Evolutionary conservation across 1,140 invertebrate species (phyloP), one percentile per base, ranked within the genome.

Genomic region (Mizuhopecten yessoensis): DNA sequence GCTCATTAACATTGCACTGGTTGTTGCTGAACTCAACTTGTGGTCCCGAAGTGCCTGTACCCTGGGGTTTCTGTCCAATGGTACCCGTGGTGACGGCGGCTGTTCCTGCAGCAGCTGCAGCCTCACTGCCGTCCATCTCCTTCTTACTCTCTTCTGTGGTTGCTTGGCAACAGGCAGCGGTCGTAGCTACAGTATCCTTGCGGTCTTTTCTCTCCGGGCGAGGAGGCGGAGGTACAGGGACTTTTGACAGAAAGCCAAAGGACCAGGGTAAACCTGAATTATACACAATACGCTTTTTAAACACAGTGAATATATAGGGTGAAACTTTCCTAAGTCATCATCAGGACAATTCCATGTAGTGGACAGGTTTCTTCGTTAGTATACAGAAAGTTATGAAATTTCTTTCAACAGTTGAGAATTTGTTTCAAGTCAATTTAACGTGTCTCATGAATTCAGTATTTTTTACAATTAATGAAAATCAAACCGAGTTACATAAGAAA

Each of bases 261-360:
- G 92, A 92, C 94, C 94, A 94, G 34, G 89, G 91, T 36, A 94
- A 29, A 90, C 91, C 93, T 94, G 45, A 17, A 93, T 33, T 7
- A 45, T 29, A 75, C 1, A 75, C 9, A 75, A 17, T 29, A 75
- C n/a, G 29, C 5, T 9, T 75, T 49, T n/a, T 5, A 20, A 57
- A 57, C 45, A 57, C 23, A 75, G n/a, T 23, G 9, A 7, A 10
- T 45, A 17, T 57, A 20, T 15, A 57, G 17, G 45, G 23, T 39
- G 36, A n/a, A n/a, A n/a, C n/a, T n/a, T n/a, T n/a, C n/a, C n/a
- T n/a, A n/a, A n/a, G n/a, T n/a, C n/a, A n/a, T n/a, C n/a, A n/a
- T n/a, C n/a, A n/a, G n/a, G n/a, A n/a, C n/a, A n/a, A n/a, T n/a
- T 39, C 13, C 13, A 57, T 57, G 7, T 20, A 57, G 15, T 20